Conservation (phyloP, 1,140 invertebrate genomes). For the Antheraea pernyi region DNA sequence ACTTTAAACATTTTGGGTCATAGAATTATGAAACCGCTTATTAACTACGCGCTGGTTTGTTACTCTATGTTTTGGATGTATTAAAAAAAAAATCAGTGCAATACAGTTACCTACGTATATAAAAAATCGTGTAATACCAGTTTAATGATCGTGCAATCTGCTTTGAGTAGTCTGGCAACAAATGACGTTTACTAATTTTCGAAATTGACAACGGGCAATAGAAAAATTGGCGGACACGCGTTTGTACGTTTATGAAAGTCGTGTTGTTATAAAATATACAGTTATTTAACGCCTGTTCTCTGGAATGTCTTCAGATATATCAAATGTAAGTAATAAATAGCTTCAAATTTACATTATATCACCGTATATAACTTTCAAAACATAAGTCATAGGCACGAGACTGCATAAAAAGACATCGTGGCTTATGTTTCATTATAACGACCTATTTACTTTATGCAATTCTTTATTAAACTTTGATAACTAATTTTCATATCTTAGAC, state of each 20-base stretch:
- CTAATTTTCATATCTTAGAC: too few relatives aligned
- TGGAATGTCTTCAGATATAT: background rate
- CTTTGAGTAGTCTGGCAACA: background rate
- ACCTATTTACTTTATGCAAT: background rate
- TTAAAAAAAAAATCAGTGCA: too few relatives aligned
- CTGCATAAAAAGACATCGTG: background rate
- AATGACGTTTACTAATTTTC: background rate
- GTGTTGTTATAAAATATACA: background rate
- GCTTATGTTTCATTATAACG: background rate
- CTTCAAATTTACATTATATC: background rate
- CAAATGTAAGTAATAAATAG: background rate
- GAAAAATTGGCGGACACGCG: constrained; percentile 3
- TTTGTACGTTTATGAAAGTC: background rate
- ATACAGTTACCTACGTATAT: too few relatives aligned
- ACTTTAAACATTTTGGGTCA: too few relatives aligned
- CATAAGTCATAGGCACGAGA: background rate
- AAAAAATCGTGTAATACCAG: too few relatives aligned
- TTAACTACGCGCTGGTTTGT: too few relatives aligned
- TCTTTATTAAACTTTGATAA: background rate
- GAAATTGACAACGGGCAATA: constrained; percentile 1
- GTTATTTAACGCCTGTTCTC: background rate
- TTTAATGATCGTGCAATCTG: too few relatives aligned
- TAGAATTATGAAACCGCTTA: too few relatives aligned
- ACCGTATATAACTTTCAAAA: background rate
- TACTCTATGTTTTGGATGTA: too few relatives aligned